These are phyloP conservation scores for Amaurobius ferox DNA, from an alignment of 2,888 invertebrate species.

Conservation along the genomic window DNA sequence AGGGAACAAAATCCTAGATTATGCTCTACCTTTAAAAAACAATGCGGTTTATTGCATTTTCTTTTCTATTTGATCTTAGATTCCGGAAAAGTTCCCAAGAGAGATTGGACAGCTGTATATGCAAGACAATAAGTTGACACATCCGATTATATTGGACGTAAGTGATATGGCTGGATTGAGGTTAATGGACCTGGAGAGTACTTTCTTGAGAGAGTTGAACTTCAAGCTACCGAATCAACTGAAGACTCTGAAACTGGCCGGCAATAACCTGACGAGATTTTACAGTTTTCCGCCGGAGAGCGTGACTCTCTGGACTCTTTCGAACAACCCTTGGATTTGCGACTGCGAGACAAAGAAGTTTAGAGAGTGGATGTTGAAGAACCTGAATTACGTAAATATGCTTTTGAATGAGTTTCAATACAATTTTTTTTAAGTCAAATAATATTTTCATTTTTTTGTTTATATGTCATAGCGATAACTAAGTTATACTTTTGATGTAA, in stretches of 20 bases:
- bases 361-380: conserved; percentile 9
- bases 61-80: no score
- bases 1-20: no score
- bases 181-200: conserved; percentile 31
- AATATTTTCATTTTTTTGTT: no score
- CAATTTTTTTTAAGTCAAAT: no score
- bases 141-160: conserved; percentile 10
- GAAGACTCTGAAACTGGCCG: conserved; percentile 14
- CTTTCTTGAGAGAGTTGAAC: conserved; percentile 9
- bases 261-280: conserved; percentile 27
- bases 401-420: no score
- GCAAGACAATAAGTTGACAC: conserved; percentile 22
- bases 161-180: neutral
- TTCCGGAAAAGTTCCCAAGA: conserved; percentile 22
- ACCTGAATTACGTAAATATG: conserved; percentile 25
- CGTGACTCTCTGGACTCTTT: conserved; percentile 18
- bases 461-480: no score
- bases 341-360: conserved; percentile 36
- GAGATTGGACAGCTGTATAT: conserved; percentile 23
- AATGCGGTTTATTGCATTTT: no score
- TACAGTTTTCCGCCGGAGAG: neutral
- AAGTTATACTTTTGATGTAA: no score
- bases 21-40: no score
- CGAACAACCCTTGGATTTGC: conserved; percentile 51
- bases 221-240: conserved; percentile 26